Base-by-base conservation (phyloP, 2,888 invertebrate genomes). In the Lithosia quadra region DNA sequence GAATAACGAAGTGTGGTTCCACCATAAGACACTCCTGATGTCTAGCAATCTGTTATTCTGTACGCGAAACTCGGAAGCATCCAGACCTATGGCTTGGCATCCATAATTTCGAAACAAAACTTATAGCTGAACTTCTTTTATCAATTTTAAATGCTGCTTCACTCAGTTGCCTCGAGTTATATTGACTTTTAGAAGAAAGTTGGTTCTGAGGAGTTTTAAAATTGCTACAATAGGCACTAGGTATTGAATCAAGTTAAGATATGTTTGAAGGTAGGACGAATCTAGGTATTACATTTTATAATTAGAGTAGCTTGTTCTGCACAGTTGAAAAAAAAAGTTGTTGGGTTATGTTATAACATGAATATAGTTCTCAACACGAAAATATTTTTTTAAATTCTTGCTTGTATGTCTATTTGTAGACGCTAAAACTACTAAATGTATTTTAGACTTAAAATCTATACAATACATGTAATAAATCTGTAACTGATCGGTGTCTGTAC, bases 81-180 rank as follows among this genome's bases (percentile, higher is more conserved):
- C 73, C 75, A 68, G 71, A 66, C 68, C 65, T 69, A 65, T 33
- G 67, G 63, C 70, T 73, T 73, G 55, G 67, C 72, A 79, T 78
- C 69, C 75, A 77, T 79, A 75, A 79, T 77, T 75, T 68, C 28
- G 62, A 77, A 60, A 77, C 73, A 71, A 68, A 70, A 68, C 71
- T 76, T 75, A 75, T 75, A 67, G 72, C 56, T 71, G 73, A 67
- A 69, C 73, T 75, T 73, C 68, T 75, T 61, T 69, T 69, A 71
- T 73, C 64, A 65, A 77, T 76, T 77, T 73, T 67, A 77, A 78
- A 76, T 43, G 68, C 67, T 65, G 39, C 53, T 21, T 39, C 55
- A 65, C 49, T 67, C 49, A 33, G 65, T 49, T 28, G 13, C 21
- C 18, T 21, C 11, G 28, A 58, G 64, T 75, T 73, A 73, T 65